Conservation (phyloP, 2,113 vertebrate species). For the Phainopepla nitens region DNA sequence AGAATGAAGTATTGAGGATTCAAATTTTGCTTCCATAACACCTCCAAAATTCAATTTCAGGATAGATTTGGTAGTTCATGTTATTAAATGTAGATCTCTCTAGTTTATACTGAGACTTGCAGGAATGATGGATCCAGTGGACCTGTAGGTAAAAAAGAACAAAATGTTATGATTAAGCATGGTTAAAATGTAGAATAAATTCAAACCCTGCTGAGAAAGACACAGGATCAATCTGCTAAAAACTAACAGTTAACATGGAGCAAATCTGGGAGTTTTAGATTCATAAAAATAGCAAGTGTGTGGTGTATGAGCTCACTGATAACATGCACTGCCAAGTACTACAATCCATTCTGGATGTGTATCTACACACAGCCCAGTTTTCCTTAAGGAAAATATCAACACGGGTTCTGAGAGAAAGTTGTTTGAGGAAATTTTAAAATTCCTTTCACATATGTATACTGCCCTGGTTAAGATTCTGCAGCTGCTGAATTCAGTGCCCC, state of each 20-base stretch:
- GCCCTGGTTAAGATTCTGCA: slow-evolving; percentile 35
- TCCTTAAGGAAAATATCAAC: background rate
- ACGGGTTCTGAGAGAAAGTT: background rate
- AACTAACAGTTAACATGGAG: background rate
- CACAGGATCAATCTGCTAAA: background rate
- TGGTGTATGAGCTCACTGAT: background rate
- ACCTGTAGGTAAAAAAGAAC: background rate
- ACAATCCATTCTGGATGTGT: background rate
- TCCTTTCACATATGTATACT: slow-evolving; percentile 19
- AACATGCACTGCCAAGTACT: background rate
- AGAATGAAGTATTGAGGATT: background rate
- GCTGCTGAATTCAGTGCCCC: slow-evolving; percentile 34
- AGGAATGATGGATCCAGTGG: background rate
- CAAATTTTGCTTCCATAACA: background rate
- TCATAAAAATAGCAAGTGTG: background rate
- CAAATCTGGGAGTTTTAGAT: background rate
- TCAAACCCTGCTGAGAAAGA: background rate
- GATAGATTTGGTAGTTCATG: background rate
- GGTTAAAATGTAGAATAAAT: background rate
- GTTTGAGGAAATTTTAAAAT: slow-evolving; percentile 18
- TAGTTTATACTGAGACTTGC: background rate
- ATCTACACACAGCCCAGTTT: background rate
- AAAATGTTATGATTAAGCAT: background rate
- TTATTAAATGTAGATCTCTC: background rate
- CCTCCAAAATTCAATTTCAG: background rate